Conservation (phyloP, 2,113 vertebrate genomes). For the Fregata magnificens region DNA sequence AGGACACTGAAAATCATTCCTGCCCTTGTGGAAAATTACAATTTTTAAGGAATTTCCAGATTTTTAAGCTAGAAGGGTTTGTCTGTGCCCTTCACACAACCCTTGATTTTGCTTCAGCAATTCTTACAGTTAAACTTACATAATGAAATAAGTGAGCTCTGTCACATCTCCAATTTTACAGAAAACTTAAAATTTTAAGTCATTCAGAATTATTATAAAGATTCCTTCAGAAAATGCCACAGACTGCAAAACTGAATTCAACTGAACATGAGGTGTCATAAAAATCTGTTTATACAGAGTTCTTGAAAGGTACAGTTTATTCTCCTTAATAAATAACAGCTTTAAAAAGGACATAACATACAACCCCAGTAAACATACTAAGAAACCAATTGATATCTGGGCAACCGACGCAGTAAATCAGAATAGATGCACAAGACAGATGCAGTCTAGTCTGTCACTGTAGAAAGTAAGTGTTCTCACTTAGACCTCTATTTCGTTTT, state of each 20-base stretch:
- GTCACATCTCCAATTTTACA: not conserved
- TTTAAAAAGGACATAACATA: not conserved
- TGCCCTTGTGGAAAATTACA: not conserved
- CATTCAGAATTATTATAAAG: not conserved
- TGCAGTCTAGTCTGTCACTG: not conserved
- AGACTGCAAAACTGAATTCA: not conserved
- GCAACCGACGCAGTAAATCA: not conserved
- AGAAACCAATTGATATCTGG: not conserved
- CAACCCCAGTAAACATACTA: not conserved
- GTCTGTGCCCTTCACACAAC: not conserved
- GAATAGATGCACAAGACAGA: not conserved
- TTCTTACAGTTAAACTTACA: not conserved
- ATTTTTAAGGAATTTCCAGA: not conserved
- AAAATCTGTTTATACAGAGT: not conserved
- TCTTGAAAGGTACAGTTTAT: not conserved
- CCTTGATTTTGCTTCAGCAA: not conserved
- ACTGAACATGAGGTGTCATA: not conserved
- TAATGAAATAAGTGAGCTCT: not conserved
- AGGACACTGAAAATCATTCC: not conserved
- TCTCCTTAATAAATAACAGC: not conserved
- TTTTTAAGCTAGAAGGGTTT: not conserved
- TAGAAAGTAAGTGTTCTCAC: not conserved
- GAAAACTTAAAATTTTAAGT: not conserved
- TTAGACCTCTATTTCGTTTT: not conserved
- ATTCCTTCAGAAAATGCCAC: not conserved